Percentiles rank a stretch among this genome's conserved stretches.
phyloP scores from a whole-genome alignment of 2,888 invertebrate genomes.

The Isoperla grammatica region DNA sequence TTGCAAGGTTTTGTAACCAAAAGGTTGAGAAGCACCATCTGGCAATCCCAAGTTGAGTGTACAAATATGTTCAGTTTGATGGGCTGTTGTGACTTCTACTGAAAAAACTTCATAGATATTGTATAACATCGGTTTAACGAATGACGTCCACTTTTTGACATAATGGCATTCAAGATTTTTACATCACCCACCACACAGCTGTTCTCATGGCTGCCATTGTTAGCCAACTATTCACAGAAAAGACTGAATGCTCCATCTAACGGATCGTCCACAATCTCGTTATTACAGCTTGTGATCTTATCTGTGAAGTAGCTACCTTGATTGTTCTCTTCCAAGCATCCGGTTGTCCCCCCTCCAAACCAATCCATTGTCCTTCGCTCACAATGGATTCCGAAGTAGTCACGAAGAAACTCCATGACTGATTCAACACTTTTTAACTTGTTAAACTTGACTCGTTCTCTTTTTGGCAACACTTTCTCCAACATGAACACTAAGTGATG shows the following conservation, averaged over 20 bases:
- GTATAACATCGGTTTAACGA: too few species aligned
- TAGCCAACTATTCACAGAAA: not conserved
- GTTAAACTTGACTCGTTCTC: conserved; percentile 73
- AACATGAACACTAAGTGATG: conserved; percentile 97
- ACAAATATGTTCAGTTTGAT: too few species aligned
- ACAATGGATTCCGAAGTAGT: conserved; percentile 48
- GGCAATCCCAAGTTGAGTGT: too few species aligned
- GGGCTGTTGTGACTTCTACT: too few species aligned
- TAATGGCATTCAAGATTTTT: too few species aligned
- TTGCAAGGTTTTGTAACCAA: too few species aligned
- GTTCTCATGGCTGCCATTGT: too few species aligned
- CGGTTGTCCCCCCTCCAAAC: not conserved
- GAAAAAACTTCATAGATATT: too few species aligned
- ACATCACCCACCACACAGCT: too few species aligned
- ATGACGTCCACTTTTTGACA: too few species aligned
- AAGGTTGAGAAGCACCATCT: too few species aligned
- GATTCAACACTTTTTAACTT: conserved; percentile 59
- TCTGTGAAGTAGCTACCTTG: conserved; percentile 21
- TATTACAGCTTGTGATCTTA: not conserved
- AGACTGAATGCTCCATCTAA: conserved; percentile 14
- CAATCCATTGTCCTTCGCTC: conserved; percentile 1
- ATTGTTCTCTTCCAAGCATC: not conserved
- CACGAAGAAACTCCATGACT: conserved; percentile 63
- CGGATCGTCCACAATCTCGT: conserved; percentile 9
- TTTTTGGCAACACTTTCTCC: conserved; percentile 68